Base-by-base conservation (phyloP, 2,797 vertebrate genomes). In the Mus spretus region DNA sequence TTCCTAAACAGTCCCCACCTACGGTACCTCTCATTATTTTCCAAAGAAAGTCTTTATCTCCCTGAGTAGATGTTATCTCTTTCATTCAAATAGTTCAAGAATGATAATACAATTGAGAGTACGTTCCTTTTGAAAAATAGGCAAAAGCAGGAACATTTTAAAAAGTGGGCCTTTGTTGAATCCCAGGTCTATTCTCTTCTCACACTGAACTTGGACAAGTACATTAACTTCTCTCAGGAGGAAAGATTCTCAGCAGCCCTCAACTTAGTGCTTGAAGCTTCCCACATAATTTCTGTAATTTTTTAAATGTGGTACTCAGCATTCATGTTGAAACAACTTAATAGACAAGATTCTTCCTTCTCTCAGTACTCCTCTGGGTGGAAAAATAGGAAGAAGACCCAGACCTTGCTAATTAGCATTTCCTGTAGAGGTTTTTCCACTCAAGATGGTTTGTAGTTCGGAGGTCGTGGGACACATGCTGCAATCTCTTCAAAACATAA, bases 1-100 rank as follows among this genome's bases (percentile, higher is more conserved):
- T 70, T 88, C 89, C 67, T n/a, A 92, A 96, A 96, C 70, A 86
- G 92, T 93, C 47, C 85, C 65, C 6, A 82, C 61, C 74, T 84
- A 63, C 0, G 22, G 22, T n/a, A 92, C 75, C 81, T 63, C 81
- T 63, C 53, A 90, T 75, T 94, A 92, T 92, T 28, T 91, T 83
- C 72, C 24, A 86, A 77, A 92, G 47, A 31, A 93, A 95, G 31
- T 70, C 22, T 93, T 0, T 61, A 55, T 81, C 28, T 83, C 75
- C 93, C 89, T 87, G 83, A 40, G 78, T 70, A 90, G 90, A 55
- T 85, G 6, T 78, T 77, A 61, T 34, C 19, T 40, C 92, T 74
- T 72, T 89, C 53, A 5, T 61, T 14, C 85, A 80, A 83, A n/a
- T 75, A 26, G 40, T 75, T 84, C 22, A 93, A 77, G 34, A 92